phyloP scores from a whole-genome alignment of 2,888 invertebrate species.

The Calameuta filiformis region DNA sequence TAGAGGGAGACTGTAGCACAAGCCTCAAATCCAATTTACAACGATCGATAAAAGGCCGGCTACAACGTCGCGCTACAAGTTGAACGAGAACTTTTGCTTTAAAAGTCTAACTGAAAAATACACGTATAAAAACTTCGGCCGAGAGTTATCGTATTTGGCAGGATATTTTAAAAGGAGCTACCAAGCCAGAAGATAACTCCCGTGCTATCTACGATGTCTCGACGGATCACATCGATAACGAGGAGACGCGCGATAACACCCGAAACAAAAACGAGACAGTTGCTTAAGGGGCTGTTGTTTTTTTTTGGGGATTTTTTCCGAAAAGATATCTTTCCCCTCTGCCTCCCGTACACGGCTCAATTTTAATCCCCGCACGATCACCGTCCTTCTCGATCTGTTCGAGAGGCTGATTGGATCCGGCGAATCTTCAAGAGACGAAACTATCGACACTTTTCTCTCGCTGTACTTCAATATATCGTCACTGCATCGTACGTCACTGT shows the following conservation, averaged over 20 bases:
- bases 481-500: constrained; percentile 33
- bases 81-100: not conserved
- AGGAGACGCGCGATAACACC: not conserved
- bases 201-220: not conserved
- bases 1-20: not conserved
- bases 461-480: not conserved
- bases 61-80: constrained; percentile 6
- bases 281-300: not conserved
- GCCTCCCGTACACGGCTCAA: not conserved
- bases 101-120: not conserved
- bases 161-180: not conserved
- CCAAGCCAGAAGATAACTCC: not conserved
- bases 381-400: not conserved
- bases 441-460: not conserved
- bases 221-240: not conserved
- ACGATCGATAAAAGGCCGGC: constrained; percentile 44
- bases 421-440: not conserved
- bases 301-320: no score
- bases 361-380: not conserved
- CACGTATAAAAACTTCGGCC: not conserved
- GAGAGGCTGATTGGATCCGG: not conserved
- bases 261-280: not conserved
- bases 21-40: constrained; percentile 46
- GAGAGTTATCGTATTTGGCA: not conserved
- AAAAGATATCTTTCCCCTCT: not conserved